These are phyloP conservation scores for Potorous gilbertii DNA, from an alignment of 2,797 vertebrate species.

Conservation along the genomic window DNA sequence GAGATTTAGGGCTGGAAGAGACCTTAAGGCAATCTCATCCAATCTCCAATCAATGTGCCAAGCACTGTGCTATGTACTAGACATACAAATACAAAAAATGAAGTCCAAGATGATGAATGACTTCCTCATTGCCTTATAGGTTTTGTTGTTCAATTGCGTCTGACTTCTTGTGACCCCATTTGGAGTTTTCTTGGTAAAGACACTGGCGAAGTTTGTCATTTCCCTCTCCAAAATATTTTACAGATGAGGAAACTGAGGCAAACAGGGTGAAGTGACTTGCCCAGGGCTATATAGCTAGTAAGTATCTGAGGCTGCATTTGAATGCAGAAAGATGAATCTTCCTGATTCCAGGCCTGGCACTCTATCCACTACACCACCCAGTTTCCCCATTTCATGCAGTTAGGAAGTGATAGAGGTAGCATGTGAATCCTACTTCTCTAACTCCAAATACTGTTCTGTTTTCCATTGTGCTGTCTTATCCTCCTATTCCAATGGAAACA, in stretches of 20 bases:
- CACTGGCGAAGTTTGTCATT: background rate
- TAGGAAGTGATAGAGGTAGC: background rate
- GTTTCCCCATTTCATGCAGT: background rate
- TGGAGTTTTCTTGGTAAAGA: background rate
- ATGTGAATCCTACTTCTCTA: background rate
- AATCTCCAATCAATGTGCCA: background rate
- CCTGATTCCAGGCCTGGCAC: background rate
- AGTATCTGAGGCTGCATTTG: background rate
- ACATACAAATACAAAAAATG: background rate
- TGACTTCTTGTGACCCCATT: background rate
- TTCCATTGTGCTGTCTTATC: background rate
- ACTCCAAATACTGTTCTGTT: background rate
- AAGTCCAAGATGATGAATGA: background rate
- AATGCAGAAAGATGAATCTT: background rate
- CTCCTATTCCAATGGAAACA: background rate
- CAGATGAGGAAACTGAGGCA: background rate
- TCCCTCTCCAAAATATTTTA: background rate
- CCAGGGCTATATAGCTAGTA: background rate
- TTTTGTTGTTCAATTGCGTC: background rate
- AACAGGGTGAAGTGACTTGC: background rate
- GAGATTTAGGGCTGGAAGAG: background rate
- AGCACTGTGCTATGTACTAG: background rate
- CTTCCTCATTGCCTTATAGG: background rate
- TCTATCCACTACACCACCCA: background rate
- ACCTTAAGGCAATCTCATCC: background rate